These are phyloP conservation scores for Cydia pomonella DNA, from an alignment of 1,140 invertebrate species.

Conservation along the genomic window DNA sequence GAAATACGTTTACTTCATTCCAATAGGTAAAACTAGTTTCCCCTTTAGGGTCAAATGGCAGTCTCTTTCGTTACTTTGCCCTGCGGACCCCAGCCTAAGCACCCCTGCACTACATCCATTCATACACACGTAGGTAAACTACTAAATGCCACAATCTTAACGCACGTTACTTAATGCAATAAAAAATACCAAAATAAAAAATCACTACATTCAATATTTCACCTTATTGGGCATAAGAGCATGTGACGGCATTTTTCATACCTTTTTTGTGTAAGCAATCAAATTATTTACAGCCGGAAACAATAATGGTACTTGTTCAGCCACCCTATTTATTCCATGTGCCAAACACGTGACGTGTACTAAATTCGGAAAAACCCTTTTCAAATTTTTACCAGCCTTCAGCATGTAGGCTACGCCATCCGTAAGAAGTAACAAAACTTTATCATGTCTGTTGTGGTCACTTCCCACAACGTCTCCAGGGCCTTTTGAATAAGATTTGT, in stretches of 20 bases:
- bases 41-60: too few species aligned
- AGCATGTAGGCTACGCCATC: slow-evolving; percentile 11
- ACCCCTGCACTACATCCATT: too few species aligned
- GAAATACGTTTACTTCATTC: too few species aligned
- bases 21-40: too few species aligned
- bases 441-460: not conserved
- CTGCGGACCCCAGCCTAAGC: too few species aligned
- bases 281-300: slow-evolving; percentile 19
- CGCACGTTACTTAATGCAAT: too few species aligned
- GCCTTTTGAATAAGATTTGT: not conserved
- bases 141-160: too few species aligned
- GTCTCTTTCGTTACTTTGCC: too few species aligned
- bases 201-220: too few species aligned
- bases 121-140: too few species aligned
- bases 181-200: too few species aligned
- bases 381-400: slow-evolving; percentile 9
- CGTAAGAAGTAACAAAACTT: slow-evolving; percentile 12
- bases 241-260: not conserved
- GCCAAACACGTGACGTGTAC: slow-evolving; percentile 7
- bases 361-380: slow-evolving; percentile 6
- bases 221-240: too few species aligned
- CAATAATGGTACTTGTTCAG: slow-evolving; percentile 14
- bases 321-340: slow-evolving; percentile 11
- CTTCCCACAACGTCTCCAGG: not conserved
- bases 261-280: slow-evolving; percentile 9